These are phyloP conservation scores for Paramormyrops kingsleyae DNA, from an alignment of 2,113 vertebrate species.

Conservation along the genomic window DNA sequence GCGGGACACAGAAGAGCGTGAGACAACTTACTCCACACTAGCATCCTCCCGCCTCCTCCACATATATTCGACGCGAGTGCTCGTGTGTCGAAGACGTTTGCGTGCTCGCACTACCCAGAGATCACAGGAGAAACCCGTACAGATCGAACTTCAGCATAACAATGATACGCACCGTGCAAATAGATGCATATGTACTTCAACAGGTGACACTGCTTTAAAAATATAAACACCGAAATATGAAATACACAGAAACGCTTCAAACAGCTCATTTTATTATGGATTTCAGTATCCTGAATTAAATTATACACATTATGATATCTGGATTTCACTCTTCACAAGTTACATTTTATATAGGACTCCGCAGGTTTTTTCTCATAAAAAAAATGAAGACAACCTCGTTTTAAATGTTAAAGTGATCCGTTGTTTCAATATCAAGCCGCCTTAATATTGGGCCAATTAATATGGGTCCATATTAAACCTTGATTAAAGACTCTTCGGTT, in stretches of 20 bases:
- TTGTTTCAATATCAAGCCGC: not conserved
- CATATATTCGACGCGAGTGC: not conserved
- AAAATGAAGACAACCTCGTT: not conserved
- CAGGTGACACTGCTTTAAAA: not conserved
- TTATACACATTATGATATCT: slow-evolving; percentile 7
- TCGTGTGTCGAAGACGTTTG: not conserved
- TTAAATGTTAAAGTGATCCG: not conserved
- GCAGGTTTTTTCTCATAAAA: not conserved
- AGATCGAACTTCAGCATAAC: not conserved
- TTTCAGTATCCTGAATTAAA: slow-evolving; percentile 9
- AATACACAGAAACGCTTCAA: not conserved
- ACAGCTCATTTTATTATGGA: not conserved
- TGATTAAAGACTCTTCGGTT: not conserved
- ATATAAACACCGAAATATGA: not conserved
- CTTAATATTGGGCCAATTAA: not conserved
- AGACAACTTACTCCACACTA: not conserved
- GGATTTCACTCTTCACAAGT: not conserved
- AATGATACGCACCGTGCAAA: not conserved
- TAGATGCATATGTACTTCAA: not conserved
- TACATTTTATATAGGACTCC: not conserved
- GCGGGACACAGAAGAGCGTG: not conserved
- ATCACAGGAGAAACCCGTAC: not conserved
- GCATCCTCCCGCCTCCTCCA: not conserved
- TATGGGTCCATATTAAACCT: not conserved
- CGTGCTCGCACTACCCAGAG: not conserved